A percentile compares a stretch with the other conserved stretches of the same genome.
These are phyloP conservation scores for Gymnocephalus cernua DNA, from an alignment of 2,113 vertebrate species.

Conservation along the genomic window DNA sequence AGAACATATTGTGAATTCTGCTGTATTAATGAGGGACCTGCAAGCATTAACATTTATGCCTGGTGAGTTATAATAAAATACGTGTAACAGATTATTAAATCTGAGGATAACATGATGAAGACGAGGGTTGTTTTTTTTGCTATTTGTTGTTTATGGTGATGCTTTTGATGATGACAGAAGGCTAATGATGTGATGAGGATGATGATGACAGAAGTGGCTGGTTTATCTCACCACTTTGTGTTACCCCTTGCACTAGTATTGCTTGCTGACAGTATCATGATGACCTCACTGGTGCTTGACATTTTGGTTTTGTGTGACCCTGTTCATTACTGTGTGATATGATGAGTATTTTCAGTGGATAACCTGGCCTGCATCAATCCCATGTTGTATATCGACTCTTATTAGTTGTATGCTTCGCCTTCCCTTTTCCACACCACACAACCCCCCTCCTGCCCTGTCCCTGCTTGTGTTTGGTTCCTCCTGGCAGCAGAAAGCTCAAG, in stretches of 20 bases:
- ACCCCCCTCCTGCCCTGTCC: not conserved
- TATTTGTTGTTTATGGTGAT: not conserved
- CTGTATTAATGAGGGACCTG: not conserved
- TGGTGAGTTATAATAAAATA: not conserved
- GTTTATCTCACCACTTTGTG: constrained; percentile 8
- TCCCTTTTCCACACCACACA: not conserved
- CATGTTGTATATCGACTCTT: not conserved
- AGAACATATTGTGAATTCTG: not conserved
- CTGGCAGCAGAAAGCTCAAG: constrained; percentile 21
- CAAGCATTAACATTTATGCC: not conserved
- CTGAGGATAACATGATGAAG: not conserved
- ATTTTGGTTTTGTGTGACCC: constrained; percentile 8
- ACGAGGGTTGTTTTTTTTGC: constrained; percentile 1
- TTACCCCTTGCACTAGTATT: not conserved
- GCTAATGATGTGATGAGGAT: constrained; percentile 4
- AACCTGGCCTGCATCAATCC: not conserved
- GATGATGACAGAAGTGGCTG: not conserved
- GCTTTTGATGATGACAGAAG: not conserved
- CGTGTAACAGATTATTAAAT: not conserved
- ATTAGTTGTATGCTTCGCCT: not conserved
- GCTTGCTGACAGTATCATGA: not conserved
- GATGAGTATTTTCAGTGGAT: not conserved
- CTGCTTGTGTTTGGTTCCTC: constrained; percentile 5
- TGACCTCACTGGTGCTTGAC: not conserved
- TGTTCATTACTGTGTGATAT: constrained; percentile 1